These are phyloP conservation scores for Pseudoatta argentina DNA, from an alignment of 1,140 invertebrate species.

Conservation along the genomic window DNA sequence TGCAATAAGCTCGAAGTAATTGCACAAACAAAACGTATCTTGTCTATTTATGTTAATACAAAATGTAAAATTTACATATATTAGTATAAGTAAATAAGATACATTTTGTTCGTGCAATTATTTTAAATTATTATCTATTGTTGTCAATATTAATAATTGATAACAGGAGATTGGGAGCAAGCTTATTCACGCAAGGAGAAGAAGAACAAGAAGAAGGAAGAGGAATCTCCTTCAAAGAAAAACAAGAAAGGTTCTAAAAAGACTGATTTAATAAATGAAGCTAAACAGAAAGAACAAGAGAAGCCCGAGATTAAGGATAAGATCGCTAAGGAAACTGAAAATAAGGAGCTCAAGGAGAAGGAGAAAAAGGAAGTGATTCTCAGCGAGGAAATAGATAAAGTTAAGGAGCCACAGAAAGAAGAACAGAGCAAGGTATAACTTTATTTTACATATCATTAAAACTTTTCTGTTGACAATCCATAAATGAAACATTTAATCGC, in stretches of 20 bases:
- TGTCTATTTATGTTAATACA: conserved; percentile 19
- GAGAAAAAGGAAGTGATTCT: conserved; percentile 83
- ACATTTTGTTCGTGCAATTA: background rate
- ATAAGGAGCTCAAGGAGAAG: conserved; percentile 86
- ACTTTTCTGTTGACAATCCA: conserved; percentile 12
- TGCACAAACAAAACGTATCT: background rate
- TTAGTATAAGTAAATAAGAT: conserved; percentile 26
- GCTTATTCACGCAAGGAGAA: conserved; percentile 90
- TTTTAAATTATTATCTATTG: background rate
- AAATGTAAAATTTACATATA: background rate
- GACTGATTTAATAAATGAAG: conserved; percentile 80
- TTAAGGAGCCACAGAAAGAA: conserved; percentile 84
- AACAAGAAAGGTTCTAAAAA: conserved; percentile 83
- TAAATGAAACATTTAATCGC: conserved; percentile 28
- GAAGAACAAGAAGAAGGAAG: conserved; percentile 88
- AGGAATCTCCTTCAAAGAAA: conserved; percentile 86
- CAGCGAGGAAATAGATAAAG: conserved; percentile 73
- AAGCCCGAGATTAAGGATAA: conserved; percentile 86
- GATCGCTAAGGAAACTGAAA: conserved; percentile 86
- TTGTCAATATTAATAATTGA: conserved; percentile 55
- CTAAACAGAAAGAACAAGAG: conserved; percentile 83
- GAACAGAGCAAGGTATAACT: conserved; percentile 78
- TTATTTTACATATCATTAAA: conserved; percentile 4
- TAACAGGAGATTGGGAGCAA: conserved; percentile 89
- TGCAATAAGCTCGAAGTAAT: background rate